Evolutionary conservation across 2,888 invertebrate genomes (phyloP), one percentile per base, ranked within the genome.

Genomic region (Acanthosepion lycidas): DNA sequence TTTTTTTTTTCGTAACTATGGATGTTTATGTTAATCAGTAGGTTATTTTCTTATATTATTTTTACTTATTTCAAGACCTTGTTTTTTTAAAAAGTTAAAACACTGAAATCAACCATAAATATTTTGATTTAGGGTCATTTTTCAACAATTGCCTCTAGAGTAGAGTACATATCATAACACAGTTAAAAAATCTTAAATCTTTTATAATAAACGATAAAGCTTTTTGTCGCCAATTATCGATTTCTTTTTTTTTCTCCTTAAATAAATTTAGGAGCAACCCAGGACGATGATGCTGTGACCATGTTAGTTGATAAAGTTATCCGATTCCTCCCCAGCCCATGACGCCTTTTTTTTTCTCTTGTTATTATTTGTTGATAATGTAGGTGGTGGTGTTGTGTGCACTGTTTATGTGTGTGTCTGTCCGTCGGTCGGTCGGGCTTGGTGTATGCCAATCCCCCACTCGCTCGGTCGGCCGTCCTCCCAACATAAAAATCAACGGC

Each of bases 281-380:
- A 33, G n/a, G 78, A 4, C 33, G 78, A 78, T 78, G n/a, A 33
- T 78, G n/a, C 33, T 78, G n/a, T 78, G 78, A 78, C 33, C 78
- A 78, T 78, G 78, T 78, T n/a, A 78, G 78, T 78, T n/a, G 78
- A 78, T 51, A 64, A 78, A 78, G 78, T 78, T 78, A 78, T 78
- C 78, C 78, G n/a, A 78, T 78, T 78, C 78, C 78, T 78, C 78
- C 78, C 78, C 33, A 78, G 78, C 78, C 78, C 78, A 78, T 78
- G n/a, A 33, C 78, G 78, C n/a, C 59, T 78, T n/a, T 78, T 78
- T n/a, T n/a, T 78, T 78, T 78, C 78, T 78, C 78, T 78, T n/a
- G n/a, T 78, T 78, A n/a, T 78, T 78, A n/a, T 78, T 78, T 78
- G 78, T 78, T 78, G 78, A n/a, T 78, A 78, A 78, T 78, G 78